These are phyloP conservation scores for Coendou prehensilis DNA, from an alignment of 2,797 vertebrate genomes.

Conservation along the genomic window DNA sequence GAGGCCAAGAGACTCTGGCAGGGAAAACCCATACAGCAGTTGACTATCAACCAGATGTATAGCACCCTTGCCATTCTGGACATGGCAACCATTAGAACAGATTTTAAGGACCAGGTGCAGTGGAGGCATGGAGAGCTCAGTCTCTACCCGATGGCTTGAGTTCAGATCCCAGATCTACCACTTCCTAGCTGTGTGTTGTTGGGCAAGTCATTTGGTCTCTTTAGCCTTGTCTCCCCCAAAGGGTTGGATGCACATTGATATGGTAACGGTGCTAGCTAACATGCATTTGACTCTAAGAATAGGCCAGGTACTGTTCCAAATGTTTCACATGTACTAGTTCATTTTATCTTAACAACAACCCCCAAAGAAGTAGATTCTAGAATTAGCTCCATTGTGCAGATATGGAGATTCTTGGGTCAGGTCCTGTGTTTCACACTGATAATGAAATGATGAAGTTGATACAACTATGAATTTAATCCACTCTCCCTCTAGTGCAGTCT, in stretches of 20 bases:
- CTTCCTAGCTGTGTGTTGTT: background rate
- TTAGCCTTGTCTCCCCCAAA: background rate
- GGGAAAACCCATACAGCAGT: background rate
- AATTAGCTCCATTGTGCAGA: background rate
- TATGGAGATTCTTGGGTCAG: background rate
- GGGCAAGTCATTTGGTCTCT: background rate
- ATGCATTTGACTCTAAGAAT: background rate
- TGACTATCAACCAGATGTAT: rapidly evolving
- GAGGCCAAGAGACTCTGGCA: background rate
- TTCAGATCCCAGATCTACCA: background rate
- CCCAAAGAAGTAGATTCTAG: background rate
- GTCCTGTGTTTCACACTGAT: background rate
- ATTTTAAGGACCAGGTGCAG: background rate
- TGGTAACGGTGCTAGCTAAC: background rate
- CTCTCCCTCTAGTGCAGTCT: background rate
- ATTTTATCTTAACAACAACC: background rate
- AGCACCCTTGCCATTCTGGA: background rate
- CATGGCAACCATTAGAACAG: background rate
- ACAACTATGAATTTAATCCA: background rate
- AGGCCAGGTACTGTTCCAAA: background rate
- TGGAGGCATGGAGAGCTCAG: background rate
- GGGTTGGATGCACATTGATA: background rate
- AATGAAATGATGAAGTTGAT: background rate
- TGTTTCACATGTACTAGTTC: background rate
- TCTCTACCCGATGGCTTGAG: background rate